These are phyloP conservation scores for Coreoperca whiteheadi DNA, from an alignment of 2,113 vertebrate genomes.

Conservation along the genomic window DNA sequence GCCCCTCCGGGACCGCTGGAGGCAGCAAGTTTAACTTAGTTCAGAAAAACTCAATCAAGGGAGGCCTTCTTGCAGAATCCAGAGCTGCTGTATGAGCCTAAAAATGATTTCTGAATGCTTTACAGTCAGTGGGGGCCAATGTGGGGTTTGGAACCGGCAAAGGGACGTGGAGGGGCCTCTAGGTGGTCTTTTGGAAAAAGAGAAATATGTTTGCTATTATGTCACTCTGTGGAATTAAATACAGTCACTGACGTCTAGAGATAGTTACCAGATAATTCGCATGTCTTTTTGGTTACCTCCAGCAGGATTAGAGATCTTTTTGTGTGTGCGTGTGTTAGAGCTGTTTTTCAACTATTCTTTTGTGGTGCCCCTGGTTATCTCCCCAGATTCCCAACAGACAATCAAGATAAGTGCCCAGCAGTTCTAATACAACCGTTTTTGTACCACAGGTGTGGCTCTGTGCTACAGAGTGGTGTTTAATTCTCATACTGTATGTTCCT, in stretches of 20 bases:
- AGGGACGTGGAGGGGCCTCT: not conserved
- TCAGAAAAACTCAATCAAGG: conserved; percentile 25
- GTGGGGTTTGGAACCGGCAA: not conserved
- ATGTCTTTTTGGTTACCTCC: not conserved
- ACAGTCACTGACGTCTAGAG: not conserved
- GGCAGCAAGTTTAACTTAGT: conserved; percentile 44
- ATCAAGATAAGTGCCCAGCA: not conserved
- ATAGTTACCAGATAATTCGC: not conserved
- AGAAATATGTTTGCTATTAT: not conserved
- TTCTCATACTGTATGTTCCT: no score
- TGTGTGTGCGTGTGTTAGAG: not conserved
- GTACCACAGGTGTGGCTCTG: not conserved
- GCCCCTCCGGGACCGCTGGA: conserved; percentile 66
- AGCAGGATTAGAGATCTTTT: conserved; percentile 1
- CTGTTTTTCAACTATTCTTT: not conserved
- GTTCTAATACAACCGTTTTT: not conserved
- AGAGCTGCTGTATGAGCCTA: not conserved
- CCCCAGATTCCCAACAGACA: not conserved
- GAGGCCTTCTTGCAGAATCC: not conserved
- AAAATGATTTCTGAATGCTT: not conserved
- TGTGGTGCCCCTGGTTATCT: not conserved
- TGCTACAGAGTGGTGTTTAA: no score
- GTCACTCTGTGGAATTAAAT: not conserved
- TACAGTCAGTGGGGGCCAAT: not conserved
- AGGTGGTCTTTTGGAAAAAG: not conserved